These are phyloP conservation scores for Zele albiditarsus DNA, from an alignment of 2,888 invertebrate species.

Conservation along the genomic window DNA sequence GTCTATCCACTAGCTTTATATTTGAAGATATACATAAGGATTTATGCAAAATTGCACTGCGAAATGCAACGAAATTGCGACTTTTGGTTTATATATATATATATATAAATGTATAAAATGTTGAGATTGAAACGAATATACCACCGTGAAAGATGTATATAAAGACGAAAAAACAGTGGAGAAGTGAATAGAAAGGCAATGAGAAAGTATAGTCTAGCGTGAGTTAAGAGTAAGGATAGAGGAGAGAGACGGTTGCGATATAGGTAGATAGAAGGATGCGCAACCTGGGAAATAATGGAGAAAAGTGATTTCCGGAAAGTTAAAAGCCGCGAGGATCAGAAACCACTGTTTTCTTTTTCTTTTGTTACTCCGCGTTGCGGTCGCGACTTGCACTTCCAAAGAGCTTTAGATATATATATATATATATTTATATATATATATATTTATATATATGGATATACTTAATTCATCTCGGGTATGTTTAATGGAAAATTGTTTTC, in stretches of 20 bases:
- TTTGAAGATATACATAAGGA: slow-evolving; percentile 50
- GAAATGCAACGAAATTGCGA: slow-evolving; percentile 24
- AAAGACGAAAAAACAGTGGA: slow-evolving; percentile 10
- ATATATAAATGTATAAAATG: neutral
- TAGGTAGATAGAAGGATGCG: slow-evolving; percentile 16
- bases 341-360: slow-evolving; percentile 53
- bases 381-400: slow-evolving; percentile 5
- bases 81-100: neutral
- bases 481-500: slow-evolving; percentile 6
- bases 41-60: slow-evolving; percentile 51
- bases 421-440: neutral
- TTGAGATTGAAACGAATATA: neutral
- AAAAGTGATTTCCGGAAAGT: slow-evolving; percentile 70
- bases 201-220: neutral
- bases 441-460: slow-evolving; percentile 5
- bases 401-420: neutral
- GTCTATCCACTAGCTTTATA: slow-evolving; percentile 45
- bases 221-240: slow-evolving; percentile 6
- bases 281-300: slow-evolving; percentile 66
- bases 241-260: neutral
- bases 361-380: slow-evolving; percentile 29
- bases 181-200: slow-evolving; percentile 26
- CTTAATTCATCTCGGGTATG: neutral
- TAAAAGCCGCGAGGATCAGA: slow-evolving; percentile 69
- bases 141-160: neutral